phyloP scores from a whole-genome alignment of 2,888 invertebrate species.

The Keiferia lycopersicella region DNA sequence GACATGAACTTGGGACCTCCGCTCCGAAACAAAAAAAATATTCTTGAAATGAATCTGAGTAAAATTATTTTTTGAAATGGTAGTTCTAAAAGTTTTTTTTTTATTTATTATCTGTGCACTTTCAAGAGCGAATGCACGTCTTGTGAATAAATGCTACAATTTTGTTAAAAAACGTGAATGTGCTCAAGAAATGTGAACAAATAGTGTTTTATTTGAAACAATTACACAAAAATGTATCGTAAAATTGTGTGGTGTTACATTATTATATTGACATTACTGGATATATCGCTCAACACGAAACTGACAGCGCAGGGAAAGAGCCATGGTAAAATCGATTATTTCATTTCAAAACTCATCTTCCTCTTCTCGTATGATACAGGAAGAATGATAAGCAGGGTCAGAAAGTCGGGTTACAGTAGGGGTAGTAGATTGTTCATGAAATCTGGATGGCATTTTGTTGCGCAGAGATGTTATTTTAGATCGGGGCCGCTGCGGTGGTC shows the following conservation, averaged over 20 bases:
- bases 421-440: neutral
- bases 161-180: slow-evolving; percentile 44
- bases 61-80: slow-evolving; percentile 15
- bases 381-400: neutral
- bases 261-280: slow-evolving; percentile 84
- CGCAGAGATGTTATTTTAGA: slow-evolving; percentile 60
- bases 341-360: slow-evolving; percentile 22
- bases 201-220: slow-evolving; percentile 49
- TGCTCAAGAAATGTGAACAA: slow-evolving; percentile 68
- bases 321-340: slow-evolving; percentile 84
- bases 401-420: neutral
- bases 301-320: slow-evolving; percentile 87
- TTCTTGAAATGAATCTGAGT: no score
- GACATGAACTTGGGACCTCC: no score
- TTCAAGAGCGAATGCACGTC: slow-evolving; percentile 33
- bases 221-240: slow-evolving; percentile 74
- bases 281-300: slow-evolving; percentile 85
- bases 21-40: no score
- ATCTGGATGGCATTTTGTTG: slow-evolving; percentile 22
- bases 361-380: slow-evolving; percentile 12
- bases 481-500: slow-evolving; percentile 55
- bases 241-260: slow-evolving; percentile 84
- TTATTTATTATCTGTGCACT: slow-evolving; percentile 25
- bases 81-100: neutral
- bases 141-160: slow-evolving; percentile 26